A percentile compares a stretch with the other conserved stretches of the same genome.
These are phyloP conservation scores for Camelus bactrianus DNA, from an alignment of 2,113 vertebrate genomes.

Conservation along the genomic window DNA sequence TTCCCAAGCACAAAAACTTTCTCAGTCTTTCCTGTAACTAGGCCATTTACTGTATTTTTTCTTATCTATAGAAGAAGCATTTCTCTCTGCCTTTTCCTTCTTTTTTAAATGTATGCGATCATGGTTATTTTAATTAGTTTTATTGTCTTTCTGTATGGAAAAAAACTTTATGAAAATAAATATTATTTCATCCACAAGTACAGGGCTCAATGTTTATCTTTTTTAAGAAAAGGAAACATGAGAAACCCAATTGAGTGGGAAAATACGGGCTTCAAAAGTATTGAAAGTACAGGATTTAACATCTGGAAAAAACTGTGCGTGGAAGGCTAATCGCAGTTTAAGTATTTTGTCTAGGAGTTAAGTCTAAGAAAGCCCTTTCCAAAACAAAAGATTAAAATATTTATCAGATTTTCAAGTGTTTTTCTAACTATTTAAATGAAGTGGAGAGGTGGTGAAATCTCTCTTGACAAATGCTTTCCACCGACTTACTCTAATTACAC, in stretches of 20 bases:
- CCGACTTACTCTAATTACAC: not conserved
- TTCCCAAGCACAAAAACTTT: not conserved
- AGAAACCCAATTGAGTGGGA: not conserved
- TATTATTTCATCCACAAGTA: not conserved
- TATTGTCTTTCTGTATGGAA: not conserved
- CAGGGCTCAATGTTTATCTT: not conserved
- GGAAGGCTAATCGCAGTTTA: not conserved
- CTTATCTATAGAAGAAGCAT: not conserved
- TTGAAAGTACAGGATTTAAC: not conserved
- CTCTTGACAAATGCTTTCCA: not conserved
- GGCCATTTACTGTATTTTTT: not conserved
- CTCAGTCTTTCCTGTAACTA: not conserved
- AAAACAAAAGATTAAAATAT: not conserved
- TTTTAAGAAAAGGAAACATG: not conserved
- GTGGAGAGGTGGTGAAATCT: not conserved
- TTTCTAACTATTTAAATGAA: constrained; percentile 9
- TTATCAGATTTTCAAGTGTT: not conserved
- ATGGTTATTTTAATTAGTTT: constrained; percentile 11
- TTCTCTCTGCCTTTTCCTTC: not conserved
- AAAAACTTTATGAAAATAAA: not conserved
- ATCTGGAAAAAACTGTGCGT: not conserved
- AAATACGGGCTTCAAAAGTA: not conserved
- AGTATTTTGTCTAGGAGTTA: not conserved
- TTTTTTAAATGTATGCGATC: not conserved
- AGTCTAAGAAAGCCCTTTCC: not conserved